Evolutionary conservation across 2,113 vertebrate species (phyloP), one percentile per base, ranked within the genome.

Genomic region (Petrocephalus microphthalmus): DNA sequence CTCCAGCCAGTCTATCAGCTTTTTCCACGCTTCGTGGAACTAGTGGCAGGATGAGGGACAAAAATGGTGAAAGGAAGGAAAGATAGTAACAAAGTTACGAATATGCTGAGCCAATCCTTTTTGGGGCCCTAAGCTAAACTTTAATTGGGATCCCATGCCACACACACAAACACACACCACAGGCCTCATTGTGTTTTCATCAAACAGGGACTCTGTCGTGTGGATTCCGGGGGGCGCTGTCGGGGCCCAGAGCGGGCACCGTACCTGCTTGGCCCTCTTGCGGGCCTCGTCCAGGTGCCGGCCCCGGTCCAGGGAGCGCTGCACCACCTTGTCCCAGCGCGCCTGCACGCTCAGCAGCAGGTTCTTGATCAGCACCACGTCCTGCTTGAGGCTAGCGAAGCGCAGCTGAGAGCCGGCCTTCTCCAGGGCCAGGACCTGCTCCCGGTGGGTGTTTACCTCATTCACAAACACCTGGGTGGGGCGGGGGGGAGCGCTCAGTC

Each of bases 21-120:
- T 99, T 94, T 98, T 98, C 98, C 98, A 99, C 91, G 98, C 98
- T 94, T 99, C 98, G 0, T 99, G 96, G 94, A 99, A 99, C 98
- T 99, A 91, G 22, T 87, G 45, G 60, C 3, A 67, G 10, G 25
- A 11, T 0, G 67, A 8, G 53, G 7, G 67, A 84, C 2, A 89
- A 29, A 2, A 4, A 64, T 81, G 42, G 29, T 47, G 71, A 7
- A 8, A 57, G 74, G 52, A 47, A 7, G 20, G 49, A 19, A 29
- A 64, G 86, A 42, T 60, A 2, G 25, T 2, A 49, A 11, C 8
- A 47, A 19, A 64, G 57, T 64, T 64, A 64, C 45, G 5, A 47
- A 47, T 47, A 49, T 49, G 25, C 25, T 67, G n/a, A n/a, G 60
- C 3, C 60, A 67, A 67, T 1, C 3, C 10, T 67, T 67, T 67